phyloP scores from a whole-genome alignment of 2,888 invertebrate species.

The Xylophagus ater region DNA sequence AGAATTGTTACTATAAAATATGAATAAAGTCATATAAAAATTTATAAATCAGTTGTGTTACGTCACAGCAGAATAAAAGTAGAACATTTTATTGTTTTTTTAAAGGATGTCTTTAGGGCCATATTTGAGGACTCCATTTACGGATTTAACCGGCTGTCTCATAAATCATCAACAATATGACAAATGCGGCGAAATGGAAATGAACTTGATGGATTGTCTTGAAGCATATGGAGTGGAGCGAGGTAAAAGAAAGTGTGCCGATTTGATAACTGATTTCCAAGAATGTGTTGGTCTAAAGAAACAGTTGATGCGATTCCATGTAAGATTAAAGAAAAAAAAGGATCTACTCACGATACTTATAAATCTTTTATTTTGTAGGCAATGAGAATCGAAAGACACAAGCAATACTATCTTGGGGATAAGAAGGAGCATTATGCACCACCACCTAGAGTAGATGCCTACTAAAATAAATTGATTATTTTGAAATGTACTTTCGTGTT shows the following conservation, averaged over 20 bases:
- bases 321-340: conserved; percentile 26
- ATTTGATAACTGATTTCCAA: conserved; percentile 53
- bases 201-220: conserved; percentile 61
- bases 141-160: conserved; percentile 56
- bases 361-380: conserved; percentile 33
- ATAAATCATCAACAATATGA: conserved; percentile 54
- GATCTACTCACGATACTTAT: background rate
- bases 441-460: conserved; percentile 48
- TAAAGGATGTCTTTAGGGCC: conserved; percentile 50
- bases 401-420: conserved; percentile 49
- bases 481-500: too few species aligned
- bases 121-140: conserved; percentile 55
- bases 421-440: conserved; percentile 44
- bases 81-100: conserved; percentile 6
- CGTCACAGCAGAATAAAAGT: background rate
- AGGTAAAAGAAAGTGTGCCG: conserved; percentile 50
- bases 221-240: conserved; percentile 68
- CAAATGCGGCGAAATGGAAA: conserved; percentile 55
- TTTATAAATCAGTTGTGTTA: too few species aligned
- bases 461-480: conserved; percentile 38
- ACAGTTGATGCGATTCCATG: conserved; percentile 48
- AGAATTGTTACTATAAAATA: too few species aligned
- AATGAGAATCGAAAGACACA: conserved; percentile 50
- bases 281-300: conserved; percentile 55
- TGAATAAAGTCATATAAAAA: too few species aligned